phyloP scores from a whole-genome alignment of 2,888 invertebrate species.

The Mycalesis mineus region DNA sequence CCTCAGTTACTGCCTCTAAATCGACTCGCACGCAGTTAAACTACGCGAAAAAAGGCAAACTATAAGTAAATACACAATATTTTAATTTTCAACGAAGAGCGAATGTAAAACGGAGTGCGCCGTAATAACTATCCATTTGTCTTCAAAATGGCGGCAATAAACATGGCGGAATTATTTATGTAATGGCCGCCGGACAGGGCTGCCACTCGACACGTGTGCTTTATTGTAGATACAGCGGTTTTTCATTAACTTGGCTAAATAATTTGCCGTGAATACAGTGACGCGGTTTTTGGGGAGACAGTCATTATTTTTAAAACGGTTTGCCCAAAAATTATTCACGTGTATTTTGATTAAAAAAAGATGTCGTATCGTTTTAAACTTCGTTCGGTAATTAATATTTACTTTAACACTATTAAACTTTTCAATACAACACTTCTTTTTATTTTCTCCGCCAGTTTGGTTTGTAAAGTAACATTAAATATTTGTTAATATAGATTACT shows the following conservation, averaged over 20 bases:
- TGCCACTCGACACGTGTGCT: constrained; percentile 69
- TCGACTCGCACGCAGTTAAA: constrained; percentile 70
- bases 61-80: constrained; percentile 73
- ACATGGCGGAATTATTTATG: constrained; percentile 77
- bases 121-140: constrained; percentile 78
- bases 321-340: not conserved
- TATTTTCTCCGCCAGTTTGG: too few relatives aligned
- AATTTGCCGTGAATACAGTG: constrained; percentile 31
- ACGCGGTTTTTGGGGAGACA: constrained; percentile 12
- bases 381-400: too few relatives aligned
- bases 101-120: constrained; percentile 74
- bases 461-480: too few relatives aligned
- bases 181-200: constrained; percentile 71
- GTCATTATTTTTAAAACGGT: constrained; percentile 4
- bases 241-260: constrained; percentile 64
- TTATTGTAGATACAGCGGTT: constrained; percentile 70
- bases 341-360: too few relatives aligned
- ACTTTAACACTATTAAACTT: too few relatives aligned
- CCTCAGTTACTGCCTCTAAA: constrained; percentile 48
- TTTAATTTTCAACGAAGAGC: constrained; percentile 72
- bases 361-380: too few relatives aligned
- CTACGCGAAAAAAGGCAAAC: constrained; percentile 50
- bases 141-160: constrained; percentile 78
- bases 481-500: too few relatives aligned
- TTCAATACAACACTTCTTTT: too few relatives aligned